Evolutionary conservation across 2,888 invertebrate genomes (phyloP).

Genomic region (Lasioglossum pauxillum): DNA sequence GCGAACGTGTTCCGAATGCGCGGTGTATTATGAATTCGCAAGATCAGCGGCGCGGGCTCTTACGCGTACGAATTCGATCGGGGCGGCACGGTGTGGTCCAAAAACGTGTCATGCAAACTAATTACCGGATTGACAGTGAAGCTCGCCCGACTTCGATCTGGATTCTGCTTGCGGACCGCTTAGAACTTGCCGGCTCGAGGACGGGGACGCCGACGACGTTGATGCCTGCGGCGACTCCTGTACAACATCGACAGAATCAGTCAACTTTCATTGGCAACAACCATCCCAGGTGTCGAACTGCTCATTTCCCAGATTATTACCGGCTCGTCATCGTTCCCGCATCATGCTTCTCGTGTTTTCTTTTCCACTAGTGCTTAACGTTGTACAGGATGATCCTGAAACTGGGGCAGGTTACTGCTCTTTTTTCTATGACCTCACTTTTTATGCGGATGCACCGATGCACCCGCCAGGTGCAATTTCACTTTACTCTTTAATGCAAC

Average conservation of each 20-base stretch:
- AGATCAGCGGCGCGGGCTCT: constrained; percentile 48
- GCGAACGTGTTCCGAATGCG: constrained; percentile 59
- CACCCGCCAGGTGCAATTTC: too few relatives aligned
- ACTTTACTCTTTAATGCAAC: too few relatives aligned
- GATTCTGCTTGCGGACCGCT: constrained; percentile 50
- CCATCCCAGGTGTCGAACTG: not conserved
- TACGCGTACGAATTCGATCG: constrained; percentile 57
- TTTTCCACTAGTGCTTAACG: not conserved
- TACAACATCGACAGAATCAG: constrained; percentile 44
- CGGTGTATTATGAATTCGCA: constrained; percentile 62
- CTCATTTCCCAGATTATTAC: not conserved
- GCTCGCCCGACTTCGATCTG: constrained; percentile 49
- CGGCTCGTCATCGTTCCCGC: not conserved
- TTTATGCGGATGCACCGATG: too few relatives aligned
- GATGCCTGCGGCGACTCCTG: constrained; percentile 36
- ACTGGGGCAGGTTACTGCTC: too few relatives aligned
- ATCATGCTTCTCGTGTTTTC: not conserved
- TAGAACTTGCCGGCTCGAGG: constrained; percentile 54
- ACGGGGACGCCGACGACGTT: not conserved
- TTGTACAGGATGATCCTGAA: too few relatives aligned
- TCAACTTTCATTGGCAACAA: constrained; percentile 10
- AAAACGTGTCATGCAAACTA: constrained; percentile 68
- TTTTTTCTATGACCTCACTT: too few relatives aligned
- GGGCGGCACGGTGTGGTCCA: constrained; percentile 23
- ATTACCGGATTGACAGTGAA: constrained; percentile 66